These are phyloP conservation scores for Linnaemya vulpina DNA, from an alignment of 2,888 invertebrate species.

Conservation along the genomic window DNA sequence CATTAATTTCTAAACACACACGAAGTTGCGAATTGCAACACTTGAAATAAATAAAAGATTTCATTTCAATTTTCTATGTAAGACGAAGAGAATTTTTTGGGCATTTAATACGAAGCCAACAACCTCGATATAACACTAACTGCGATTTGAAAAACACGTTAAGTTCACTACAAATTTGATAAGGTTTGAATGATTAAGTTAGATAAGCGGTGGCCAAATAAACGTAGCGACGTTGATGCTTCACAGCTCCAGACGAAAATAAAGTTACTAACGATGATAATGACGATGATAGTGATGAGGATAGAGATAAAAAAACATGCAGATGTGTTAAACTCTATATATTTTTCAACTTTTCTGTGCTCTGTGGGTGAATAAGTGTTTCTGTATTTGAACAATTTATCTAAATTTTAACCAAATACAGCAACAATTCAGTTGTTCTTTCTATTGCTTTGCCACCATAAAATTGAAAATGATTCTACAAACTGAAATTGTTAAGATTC, in stretches of 20 bases:
- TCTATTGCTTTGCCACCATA: constrained; percentile 41
- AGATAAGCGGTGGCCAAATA: constrained; percentile 49
- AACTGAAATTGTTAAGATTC: constrained; percentile 37
- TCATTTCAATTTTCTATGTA: too few relatives aligned
- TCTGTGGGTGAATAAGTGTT: background rate
- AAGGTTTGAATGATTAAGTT: constrained; percentile 16
- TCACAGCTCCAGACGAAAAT: background rate
- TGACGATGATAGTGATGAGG: background rate
- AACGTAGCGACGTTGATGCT: constrained; percentile 24
- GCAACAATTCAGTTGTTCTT: constrained; percentile 9
- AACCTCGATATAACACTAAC: background rate
- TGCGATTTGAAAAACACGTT: constrained; percentile 13
- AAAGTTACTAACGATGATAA: background rate
- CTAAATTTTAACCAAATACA: constrained; percentile 5
- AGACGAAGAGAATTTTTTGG: background rate
- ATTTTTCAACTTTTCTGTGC: background rate
- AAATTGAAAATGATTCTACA: constrained; percentile 34
- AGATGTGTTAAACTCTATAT: constrained; percentile 20
- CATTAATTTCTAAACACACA: too few relatives aligned
- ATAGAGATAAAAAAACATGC: constrained; percentile 1
- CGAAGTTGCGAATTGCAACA: background rate
- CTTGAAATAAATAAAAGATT: background rate
- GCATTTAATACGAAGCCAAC: background rate
- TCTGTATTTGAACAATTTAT: constrained; percentile 41
- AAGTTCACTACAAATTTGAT: constrained; percentile 25